Conservation (phyloP, 1,140 invertebrate species). For the Saccostrea cuccullata region DNA sequence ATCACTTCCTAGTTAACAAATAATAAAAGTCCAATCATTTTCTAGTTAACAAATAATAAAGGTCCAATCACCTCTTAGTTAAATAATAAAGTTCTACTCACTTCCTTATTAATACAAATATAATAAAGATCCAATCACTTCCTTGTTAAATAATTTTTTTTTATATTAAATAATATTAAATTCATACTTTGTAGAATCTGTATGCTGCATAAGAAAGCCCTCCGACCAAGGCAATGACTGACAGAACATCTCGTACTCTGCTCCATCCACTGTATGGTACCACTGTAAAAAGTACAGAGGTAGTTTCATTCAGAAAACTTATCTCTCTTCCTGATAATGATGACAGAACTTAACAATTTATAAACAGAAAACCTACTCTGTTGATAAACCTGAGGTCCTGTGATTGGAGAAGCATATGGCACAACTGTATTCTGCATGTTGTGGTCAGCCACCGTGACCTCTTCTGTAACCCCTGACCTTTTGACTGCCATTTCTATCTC, state of each 20-base stretch:
- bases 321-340: too few relatives aligned
- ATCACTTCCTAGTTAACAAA: constrained; percentile 56
- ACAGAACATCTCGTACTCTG: constrained; percentile 60
- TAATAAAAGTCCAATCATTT: too few relatives aligned
- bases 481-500: constrained; percentile 69
- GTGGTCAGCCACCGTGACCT: background rate
- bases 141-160: too few relatives aligned
- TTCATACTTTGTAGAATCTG: constrained; percentile 64
- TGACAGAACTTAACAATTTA: too few relatives aligned
- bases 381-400: background rate
- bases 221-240: constrained; percentile 58
- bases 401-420: background rate
- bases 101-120: too few relatives aligned
- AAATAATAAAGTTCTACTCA: too few relatives aligned
- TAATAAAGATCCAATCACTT: too few relatives aligned
- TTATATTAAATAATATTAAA: too few relatives aligned
- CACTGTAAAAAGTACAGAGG: constrained; percentile 47
- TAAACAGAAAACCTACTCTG: background rate
- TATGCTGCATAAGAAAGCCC: constrained; percentile 66
- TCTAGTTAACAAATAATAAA: too few relatives aligned
- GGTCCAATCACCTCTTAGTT: too few relatives aligned
- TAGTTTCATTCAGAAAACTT: background rate
- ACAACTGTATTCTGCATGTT: background rate
- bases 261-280: constrained; percentile 50
- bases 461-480: constrained; percentile 61